These are phyloP conservation scores for Felis chaus DNA, from an alignment of 2,113 vertebrate species.

Conservation along the genomic window DNA sequence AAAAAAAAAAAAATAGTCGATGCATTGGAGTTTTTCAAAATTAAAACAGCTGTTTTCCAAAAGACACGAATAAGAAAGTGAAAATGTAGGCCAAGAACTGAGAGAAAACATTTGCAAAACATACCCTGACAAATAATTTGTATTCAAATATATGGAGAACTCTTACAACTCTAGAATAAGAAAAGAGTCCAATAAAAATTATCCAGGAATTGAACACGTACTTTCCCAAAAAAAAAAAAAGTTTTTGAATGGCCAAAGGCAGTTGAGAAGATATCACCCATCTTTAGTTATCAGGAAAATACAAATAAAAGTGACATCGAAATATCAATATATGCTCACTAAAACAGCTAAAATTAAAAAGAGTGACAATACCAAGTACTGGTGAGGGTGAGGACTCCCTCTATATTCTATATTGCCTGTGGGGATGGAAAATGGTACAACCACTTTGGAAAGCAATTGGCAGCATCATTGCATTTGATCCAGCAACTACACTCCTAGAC, in stretches of 20 bases:
- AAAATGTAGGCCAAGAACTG: neutral
- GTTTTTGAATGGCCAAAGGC: neutral
- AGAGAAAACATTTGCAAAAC: neutral
- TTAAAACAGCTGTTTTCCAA: conserved; percentile 24
- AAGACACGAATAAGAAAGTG: neutral
- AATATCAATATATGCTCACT: neutral
- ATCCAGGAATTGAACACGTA: neutral
- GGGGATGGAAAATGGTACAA: neutral
- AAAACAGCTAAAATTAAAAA: neutral
- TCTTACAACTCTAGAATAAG: neutral
- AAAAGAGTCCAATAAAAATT: neutral
- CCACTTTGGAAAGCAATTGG: neutral
- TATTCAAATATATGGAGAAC: neutral
- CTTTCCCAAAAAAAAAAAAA: neutral
- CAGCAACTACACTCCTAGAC: neutral
- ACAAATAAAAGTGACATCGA: neutral
- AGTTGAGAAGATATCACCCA: neutral
- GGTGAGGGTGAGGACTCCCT: neutral
- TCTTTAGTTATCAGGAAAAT: neutral
- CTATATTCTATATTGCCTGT: neutral
- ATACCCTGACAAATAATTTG: neutral
- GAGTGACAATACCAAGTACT: neutral
- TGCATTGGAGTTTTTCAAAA: neutral
- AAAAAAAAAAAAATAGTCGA: neutral
- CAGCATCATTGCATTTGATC: neutral